Evolutionary conservation across 2,113 vertebrate genomes (phyloP), one percentile per base, ranked within the genome.

Genomic region (Crotalus helleri): DNA sequence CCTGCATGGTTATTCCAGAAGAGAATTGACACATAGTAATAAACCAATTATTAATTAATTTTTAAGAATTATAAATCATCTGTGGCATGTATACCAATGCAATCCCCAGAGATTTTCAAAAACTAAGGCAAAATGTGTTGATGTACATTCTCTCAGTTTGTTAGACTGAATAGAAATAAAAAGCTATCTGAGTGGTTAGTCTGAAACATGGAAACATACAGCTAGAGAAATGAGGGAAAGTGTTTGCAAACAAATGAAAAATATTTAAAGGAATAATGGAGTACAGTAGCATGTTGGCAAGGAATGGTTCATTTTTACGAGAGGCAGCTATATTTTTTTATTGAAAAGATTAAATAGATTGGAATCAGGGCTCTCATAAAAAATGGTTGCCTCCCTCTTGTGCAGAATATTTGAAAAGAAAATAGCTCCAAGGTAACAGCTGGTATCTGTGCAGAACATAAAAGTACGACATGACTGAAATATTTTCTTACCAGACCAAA

Each of bases 291-390:
- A 54, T 93, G 49, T 91, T 88, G 92, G 29, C 13, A n/a, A 61
- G 69, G 53, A 87, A n/a, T 94, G 94, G 89, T 93, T 92, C 89
- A 17, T 21, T 92, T 12, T 57, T 59, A 90, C 86, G 91, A 86
- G 61, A 17, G 19, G 19, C 2, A 17, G 64, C 33, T 46, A 91
- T 94, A 95, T 85, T 95, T 96, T 96, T 94, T 94, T 92, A 92
- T 95, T 94, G 92, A 91, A 95, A 95, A 91, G 57, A 57, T 94
- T 92, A 51, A 94, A 94, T 94, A 93, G 81, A 87, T 92, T 90
- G 91, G 58, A 93, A 93, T 95, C 95, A 88, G 51, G 3, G 46
- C 90, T 94, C 69, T 88, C 49, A 0, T 90, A 93, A 95, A 95
- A 96, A 87, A 88, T 94, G 90, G 64, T 26, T 21, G 17, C 51